Evolutionary conservation across 2,113 vertebrate genomes (phyloP).

Genomic region (Cyphomyrus plagiostoma): DNA sequence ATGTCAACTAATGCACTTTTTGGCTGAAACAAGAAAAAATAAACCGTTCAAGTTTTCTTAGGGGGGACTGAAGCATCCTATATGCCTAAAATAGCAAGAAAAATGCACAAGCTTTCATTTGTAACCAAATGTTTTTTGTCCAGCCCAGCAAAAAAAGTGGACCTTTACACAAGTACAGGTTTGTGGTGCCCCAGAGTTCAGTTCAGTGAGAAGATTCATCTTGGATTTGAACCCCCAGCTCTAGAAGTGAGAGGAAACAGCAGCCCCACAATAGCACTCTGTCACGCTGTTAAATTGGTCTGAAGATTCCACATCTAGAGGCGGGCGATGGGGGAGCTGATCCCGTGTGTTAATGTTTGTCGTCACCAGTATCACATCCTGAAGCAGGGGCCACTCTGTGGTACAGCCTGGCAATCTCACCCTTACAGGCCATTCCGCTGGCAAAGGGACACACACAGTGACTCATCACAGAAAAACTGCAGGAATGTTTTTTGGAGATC

Average conservation of each 20-base stretch:
- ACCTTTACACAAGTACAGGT: neutral
- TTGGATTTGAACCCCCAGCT: neutral
- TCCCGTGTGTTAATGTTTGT: neutral
- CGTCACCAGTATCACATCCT: neutral
- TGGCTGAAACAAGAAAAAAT: neutral
- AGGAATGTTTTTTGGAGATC: neutral
- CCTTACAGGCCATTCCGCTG: neutral
- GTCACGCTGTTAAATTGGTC: neutral
- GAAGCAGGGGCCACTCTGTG: neutral
- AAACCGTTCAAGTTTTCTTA: neutral
- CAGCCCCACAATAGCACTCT: neutral
- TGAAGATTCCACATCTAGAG: neutral
- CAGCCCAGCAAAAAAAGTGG: neutral
- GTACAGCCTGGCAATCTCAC: neutral
- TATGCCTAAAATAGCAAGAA: neutral
- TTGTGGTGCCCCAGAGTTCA: neutral
- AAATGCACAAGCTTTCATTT: neutral
- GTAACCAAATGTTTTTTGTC: neutral
- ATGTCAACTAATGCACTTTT: neutral
- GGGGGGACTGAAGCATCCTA: neutral
- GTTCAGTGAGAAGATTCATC: neutral
- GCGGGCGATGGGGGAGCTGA: neutral
- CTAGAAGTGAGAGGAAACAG: neutral
- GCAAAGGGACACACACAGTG: neutral
- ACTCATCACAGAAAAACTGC: neutral